Evolutionary conservation across 2,888 invertebrate genomes (phyloP), one percentile per base, ranked within the genome.

Genomic region (Opisthograptis luteolata): DNA sequence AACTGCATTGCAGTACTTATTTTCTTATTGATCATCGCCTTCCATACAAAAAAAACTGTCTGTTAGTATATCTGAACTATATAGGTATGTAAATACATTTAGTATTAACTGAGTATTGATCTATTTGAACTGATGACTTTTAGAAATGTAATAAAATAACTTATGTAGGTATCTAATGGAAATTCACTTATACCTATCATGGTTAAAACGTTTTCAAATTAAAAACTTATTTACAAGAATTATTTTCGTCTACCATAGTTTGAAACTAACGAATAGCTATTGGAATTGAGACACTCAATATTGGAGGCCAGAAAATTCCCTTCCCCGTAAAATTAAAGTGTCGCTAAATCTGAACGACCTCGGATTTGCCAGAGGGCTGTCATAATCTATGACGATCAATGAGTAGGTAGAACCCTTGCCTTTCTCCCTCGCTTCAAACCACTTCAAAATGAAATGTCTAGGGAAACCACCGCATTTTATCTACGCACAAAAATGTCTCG

Each of bases 271-370:
- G 50, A 34, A 44, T 50, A 44, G 34, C 12, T 35, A 49, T 34
- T 39, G 43, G 10, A 40, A 44, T 50, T 40, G 50, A 50, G 50
- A 44, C 50, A 50, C 50, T 50, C 50, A 50, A 50, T 50, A 44
- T 44, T 50, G 44, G 44, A 20, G 24, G 34, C 37, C 43, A 28
- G 27, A 50, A 50, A 50, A 44, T 50, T 32, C 50, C 34, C 44
- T 39, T 35, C 44, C 28, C 40, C 50, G 50, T 50, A 34, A 50
- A 50, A 50, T 50, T 50, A 44, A 50, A 50, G 50, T 50, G 32
- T 44, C 44, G 40, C 44, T 50, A 50, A 50, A 50, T 44, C 50
- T 32, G 17, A 50, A 50, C 50, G 50, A 44, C 39, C 49, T 13
- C 35, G 34, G 44, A 50, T 50, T 44, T 50, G 44, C 50, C 39